Conservation (phyloP, 2,888 invertebrate species). For the Tortrix viridana region DNA sequence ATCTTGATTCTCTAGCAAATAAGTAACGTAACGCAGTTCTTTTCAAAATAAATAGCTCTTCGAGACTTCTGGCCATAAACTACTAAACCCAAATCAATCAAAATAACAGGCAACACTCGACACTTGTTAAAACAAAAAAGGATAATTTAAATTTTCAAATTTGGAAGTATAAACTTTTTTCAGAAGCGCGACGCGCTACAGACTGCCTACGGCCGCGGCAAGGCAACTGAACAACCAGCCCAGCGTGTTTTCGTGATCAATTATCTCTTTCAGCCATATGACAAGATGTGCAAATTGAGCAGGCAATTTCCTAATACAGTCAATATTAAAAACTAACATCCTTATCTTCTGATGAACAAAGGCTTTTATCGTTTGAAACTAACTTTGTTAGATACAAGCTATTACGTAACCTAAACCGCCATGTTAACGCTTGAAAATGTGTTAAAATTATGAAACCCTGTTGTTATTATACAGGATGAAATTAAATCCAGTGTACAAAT, state of each 20-base stretch:
- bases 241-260: slow-evolving; percentile 55
- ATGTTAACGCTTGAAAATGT: slow-evolving; percentile 2
- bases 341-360: slow-evolving; percentile 13
- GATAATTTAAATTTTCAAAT: not conserved
- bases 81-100: not conserved
- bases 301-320: slow-evolving; percentile 8
- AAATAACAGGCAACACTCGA: slow-evolving; percentile 10
- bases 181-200: slow-evolving; percentile 8
- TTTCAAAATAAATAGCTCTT: slow-evolving; percentile 68
- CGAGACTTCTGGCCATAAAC: slow-evolving; percentile 68
- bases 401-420: slow-evolving; percentile 21
- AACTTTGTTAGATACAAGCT: slow-evolving; percentile 1
- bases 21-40: slow-evolving; percentile 64
- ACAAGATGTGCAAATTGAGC: slow-evolving; percentile 50
- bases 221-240: slow-evolving; percentile 33
- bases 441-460: slow-evolving; percentile 6
- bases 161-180: not conserved
- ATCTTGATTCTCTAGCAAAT: slow-evolving; percentile 63
- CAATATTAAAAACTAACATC: slow-evolving; percentile 6
- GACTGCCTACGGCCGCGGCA: slow-evolving; percentile 34
- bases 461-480: too few species aligned
- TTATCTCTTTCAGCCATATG: slow-evolving; percentile 51
- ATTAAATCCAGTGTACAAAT: too few species aligned
- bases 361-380: slow-evolving; percentile 7
- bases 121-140: not conserved